These are phyloP conservation scores for Agrochola circellaris DNA, from an alignment of 2,888 invertebrate species.

Conservation along the genomic window DNA sequence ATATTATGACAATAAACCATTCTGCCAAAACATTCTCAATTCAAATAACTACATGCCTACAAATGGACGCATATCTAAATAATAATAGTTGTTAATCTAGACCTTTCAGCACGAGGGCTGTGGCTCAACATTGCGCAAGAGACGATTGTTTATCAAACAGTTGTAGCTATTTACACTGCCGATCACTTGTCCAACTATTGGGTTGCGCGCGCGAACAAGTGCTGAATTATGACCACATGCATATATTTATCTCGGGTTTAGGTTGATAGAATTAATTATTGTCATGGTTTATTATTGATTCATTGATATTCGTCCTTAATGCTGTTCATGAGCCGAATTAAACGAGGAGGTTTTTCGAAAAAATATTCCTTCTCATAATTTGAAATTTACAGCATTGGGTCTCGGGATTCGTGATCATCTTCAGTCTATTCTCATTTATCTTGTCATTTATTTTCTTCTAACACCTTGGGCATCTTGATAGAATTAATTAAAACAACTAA, in stretches of 20 bases:
- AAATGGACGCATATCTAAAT: conserved; percentile 56
- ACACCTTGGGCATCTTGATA: neutral
- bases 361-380: neutral
- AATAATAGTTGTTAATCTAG: conserved; percentile 68
- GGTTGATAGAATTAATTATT: conserved; percentile 41
- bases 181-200: conserved; percentile 71
- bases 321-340: neutral
- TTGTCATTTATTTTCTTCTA: neutral
- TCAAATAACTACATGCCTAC: conserved; percentile 37
- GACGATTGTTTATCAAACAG: conserved; percentile 78
- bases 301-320: conserved; percentile 16
- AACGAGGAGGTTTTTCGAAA: neutral
- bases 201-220: conserved; percentile 67
- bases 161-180: conserved; percentile 70
- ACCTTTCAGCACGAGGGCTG: conserved; percentile 72
- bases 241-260: conserved; percentile 46
- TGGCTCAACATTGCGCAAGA: conserved; percentile 76
- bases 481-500: neutral
- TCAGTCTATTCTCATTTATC: neutral
- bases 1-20: neutral
- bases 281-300: conserved; percentile 24
- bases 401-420: neutral
- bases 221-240: conserved; percentile 56
- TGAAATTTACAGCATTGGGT: neutral
- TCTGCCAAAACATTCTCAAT: conserved; percentile 22